Evolutionary conservation across 2,888 invertebrate genomes (phyloP), one percentile per base, ranked within the genome.

Genomic region (Hypselothyrea guttata): DNA sequence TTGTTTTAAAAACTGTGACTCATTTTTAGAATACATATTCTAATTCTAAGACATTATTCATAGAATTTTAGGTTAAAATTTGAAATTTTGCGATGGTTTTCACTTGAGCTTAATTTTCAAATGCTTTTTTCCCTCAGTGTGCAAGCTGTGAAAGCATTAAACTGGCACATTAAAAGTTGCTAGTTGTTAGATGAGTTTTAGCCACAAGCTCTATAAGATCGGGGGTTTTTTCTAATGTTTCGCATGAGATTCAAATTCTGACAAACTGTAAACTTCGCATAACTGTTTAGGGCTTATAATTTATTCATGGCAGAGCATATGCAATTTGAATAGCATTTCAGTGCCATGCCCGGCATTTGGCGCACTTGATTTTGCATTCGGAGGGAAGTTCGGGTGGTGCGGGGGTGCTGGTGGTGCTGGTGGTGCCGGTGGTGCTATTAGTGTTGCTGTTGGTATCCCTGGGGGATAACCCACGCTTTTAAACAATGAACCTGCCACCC

Each of bases 401-500:
- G n/a, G 16, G 38, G 11, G 18, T 22, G 38, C 5, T n/a, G n/a
- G n/a, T n/a, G n/a, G 18, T 15, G 35, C 1, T 22, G 22, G 22
- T n/a, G n/a, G n/a, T n/a, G n/a, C n/a, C 8, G 7, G n/a, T 31
- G 15, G 12, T 13, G n/a, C 15, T 15, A 15, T 37, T 13, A 15
- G 38, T 13, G 34, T 34, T 7, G 4, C 37, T 42, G 48, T 38
- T 62, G 30, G 31, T 47, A 69, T 69, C 52, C 52, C 52, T 18
- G 47, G 27, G 58, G 28, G 18, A 27, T 35, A 16, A 37, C 18
- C 38, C 27, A 38, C 34, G 38, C 46, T 44, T 4, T 42, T 48
- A 63, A 73, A 73, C 73, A 71, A 73, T 71, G 58, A 31, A 41
- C n/a, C 44, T 49, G 54, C 38, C 59, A 34, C 7, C 30, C 22